Evolutionary conservation across 30 jellyfish, hydroid and myxozoan genomes (phyloP), one percentile per base, ranked within the genome.

Genomic region (Chironex yamaguchii): DNA sequence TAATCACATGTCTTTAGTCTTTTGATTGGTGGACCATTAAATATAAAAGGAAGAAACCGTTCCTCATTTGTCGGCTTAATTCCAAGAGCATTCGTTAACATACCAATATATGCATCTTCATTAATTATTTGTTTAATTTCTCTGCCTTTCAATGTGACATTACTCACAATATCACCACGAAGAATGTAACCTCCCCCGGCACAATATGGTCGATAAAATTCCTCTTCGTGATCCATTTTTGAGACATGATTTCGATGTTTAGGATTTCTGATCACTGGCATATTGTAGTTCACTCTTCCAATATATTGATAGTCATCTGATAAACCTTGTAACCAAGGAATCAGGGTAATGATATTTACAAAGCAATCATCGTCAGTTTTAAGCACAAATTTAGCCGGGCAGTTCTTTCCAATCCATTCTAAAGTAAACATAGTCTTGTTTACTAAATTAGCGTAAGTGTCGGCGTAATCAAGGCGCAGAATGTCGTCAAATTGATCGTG

Each of bases 51-150:
- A 20, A 94, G 83, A 78, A 94, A 88, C 81, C 99, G 74, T 74
- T 94, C 96, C 2, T 94, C 99, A 49, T 94, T 82, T 20, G 53
- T 50, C 23, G 99, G 99, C 0, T 22, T 25, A 22, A 88, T 83
- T 9, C 84, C 76, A 32, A 94, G 54, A 22, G 99, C 91, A 33
- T 94, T 82, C 11, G 95, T 75, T 25, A 94, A 73, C 97, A 94
- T 88, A 54, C 99, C 99, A 83, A 94, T 74, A 76, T 94, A 94
- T 11, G 99, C 99, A 79, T 94, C 99, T 72, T 94, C 99, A 66
- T 94, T 94, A 6, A 88, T 94, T 27, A 94, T 94, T 42, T 88
- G 97, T 42, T 79, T 89, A 1, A 94, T 94, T 32, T 67, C 58
- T 65, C 85, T 94, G 6, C 96, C 96, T 70, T 52, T 71, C 54